Conservation (phyloP, 2,113 vertebrate species). For the Aegypius monachus region DNA sequence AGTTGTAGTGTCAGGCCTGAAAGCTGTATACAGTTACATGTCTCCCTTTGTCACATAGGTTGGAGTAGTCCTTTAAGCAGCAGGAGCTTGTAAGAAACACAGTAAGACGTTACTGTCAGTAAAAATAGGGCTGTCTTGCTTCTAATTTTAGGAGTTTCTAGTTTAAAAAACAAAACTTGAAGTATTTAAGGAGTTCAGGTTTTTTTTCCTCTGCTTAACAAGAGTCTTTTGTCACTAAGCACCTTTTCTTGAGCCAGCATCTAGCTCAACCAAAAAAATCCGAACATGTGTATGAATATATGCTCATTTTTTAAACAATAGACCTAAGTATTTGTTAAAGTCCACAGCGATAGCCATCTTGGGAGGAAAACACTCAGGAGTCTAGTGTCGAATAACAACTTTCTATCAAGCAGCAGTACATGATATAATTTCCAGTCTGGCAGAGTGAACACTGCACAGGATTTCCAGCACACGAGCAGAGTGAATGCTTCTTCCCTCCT, state of each 20-base stretch:
- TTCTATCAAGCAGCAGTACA: background rate
- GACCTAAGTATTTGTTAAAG: background rate
- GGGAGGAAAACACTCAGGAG: background rate
- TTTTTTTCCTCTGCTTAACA: background rate
- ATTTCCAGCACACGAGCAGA: background rate
- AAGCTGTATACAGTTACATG: background rate
- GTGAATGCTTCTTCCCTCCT: background rate
- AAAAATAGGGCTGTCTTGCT: background rate
- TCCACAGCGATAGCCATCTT: background rate
- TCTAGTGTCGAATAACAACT: background rate
- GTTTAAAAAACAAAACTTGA: background rate
- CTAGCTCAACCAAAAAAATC: background rate
- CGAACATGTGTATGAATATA: accelerated
- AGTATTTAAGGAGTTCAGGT: background rate
- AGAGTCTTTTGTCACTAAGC: background rate
- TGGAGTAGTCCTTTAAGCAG: background rate
- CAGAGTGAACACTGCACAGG: background rate
- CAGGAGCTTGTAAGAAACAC: background rate
- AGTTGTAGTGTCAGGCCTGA: background rate
- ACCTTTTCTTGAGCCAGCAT: background rate
- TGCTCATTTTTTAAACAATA: background rate
- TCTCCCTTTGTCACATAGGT: background rate
- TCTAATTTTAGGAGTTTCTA: background rate
- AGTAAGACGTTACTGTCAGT: background rate
- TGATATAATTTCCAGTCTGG: background rate